Evolutionary conservation across 2,113 vertebrate species (phyloP).

Genomic region (Muscicapa adusta): DNA sequence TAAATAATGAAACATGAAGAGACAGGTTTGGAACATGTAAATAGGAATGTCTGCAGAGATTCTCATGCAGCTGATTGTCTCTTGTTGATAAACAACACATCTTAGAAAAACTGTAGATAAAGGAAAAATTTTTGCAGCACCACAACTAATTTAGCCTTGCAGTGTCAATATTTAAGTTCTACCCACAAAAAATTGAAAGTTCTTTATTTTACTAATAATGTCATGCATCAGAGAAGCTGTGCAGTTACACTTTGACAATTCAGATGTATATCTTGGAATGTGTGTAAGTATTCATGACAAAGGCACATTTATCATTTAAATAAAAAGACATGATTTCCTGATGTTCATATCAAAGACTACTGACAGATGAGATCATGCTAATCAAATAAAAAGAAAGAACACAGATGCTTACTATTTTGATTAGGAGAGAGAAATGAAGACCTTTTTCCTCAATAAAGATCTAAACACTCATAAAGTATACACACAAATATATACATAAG

Average conservation of each 20-base stretch:
- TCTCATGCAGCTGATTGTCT: conserved; percentile 40
- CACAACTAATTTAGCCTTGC: conserved; percentile 27
- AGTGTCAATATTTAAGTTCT: conserved; percentile 51
- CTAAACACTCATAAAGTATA: neutral
- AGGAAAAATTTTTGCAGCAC: conserved; percentile 48
- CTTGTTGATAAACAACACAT: conserved; percentile 63
- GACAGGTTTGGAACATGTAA: conserved; percentile 51
- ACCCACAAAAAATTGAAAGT: conserved; percentile 59
- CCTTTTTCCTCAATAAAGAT: neutral
- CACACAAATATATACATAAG: neutral
- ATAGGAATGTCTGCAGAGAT: conserved; percentile 56
- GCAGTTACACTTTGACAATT: conserved; percentile 71
- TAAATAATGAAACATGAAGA: conserved; percentile 70
- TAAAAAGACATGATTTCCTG: conserved; percentile 67
- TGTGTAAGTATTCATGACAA: conserved; percentile 64
- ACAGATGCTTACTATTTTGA: conserved; percentile 64
- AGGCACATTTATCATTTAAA: conserved; percentile 73
- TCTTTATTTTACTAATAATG: conserved; percentile 73
- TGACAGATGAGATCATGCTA: conserved; percentile 68
- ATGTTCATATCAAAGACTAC: conserved; percentile 63
- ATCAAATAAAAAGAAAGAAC: conserved; percentile 67
- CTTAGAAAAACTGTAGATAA: conserved; percentile 58
- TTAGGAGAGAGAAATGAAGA: conserved; percentile 44
- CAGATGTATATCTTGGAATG: conserved; percentile 70
- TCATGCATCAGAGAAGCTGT: conserved; percentile 50